phyloP scores from a whole-genome alignment of 35 echinoderm and acorn worm species.

The Strongylocentrotus purpuratus region DNA sequence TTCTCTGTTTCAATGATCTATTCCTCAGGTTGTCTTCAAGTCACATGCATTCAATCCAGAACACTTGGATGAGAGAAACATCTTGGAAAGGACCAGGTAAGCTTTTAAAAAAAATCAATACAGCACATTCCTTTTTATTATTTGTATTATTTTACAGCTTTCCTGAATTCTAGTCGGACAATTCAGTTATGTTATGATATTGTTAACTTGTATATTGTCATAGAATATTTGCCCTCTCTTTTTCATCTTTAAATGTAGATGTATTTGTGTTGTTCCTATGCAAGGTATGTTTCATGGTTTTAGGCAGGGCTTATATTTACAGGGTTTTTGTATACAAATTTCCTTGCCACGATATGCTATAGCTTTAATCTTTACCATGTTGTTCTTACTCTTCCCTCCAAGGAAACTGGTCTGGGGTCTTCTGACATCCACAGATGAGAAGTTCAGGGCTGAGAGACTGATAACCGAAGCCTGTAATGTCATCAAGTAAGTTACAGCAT shows the following conservation, averaged over 20 bases:
- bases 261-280: too few species aligned
- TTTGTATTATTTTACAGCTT: too few species aligned
- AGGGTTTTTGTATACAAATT: too few species aligned
- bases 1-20: background rate
- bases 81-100: constrained; percentile 39
- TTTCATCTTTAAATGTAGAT: too few species aligned
- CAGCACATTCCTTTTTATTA: too few species aligned
- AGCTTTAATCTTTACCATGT: background rate
- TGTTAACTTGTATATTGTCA: too few species aligned
- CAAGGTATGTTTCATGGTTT: too few species aligned
- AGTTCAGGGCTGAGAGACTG: constrained; percentile 4
- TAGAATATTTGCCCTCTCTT: too few species aligned
- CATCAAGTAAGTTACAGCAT: constrained; percentile 57
- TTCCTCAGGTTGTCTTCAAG: constrained; percentile 75
- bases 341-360: too few species aligned
- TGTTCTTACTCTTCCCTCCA: background rate
- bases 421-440: constrained; percentile 37
- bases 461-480: constrained; percentile 68
- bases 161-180: too few species aligned
- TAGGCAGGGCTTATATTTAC: too few species aligned
- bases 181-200: too few species aligned
- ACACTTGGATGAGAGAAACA: constrained; percentile 22
- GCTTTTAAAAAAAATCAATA: background rate
- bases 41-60: constrained; percentile 67
- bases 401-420: constrained; percentile 72